Evolutionary conservation across 2,888 invertebrate genomes (phyloP), one percentile per base, ranked within the genome.

Genomic region (Temnothorax ravouxi): DNA sequence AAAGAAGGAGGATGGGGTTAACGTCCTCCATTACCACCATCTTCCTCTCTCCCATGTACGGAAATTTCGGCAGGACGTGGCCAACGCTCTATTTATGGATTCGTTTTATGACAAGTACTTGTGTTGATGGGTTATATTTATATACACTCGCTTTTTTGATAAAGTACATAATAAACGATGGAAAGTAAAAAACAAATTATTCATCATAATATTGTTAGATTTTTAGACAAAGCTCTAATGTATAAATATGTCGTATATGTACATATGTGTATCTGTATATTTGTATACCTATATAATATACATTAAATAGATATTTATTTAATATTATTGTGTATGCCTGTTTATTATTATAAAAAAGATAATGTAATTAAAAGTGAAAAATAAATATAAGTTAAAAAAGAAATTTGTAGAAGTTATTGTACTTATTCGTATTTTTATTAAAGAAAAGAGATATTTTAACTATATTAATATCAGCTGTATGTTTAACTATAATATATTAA

Each of bases 1-100:
- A 91, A 90, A 84, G 86, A 84, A 93, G 90, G 89, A 83, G 84
- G 83, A 86, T 86, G n/a, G 13, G 62, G 87, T 90, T 88, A 89
- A 84, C 77, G 84, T 47, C 11, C 44, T 18, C 44, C 29, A 29
- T 61, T 25, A 8, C 50, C 5, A 25, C 8, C 41, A 29, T 18
- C 29, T 29, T n/a, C 13, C 54, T 15, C 54, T 34, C 38, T 21
- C 9, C 8, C 54, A 21, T 54, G 54, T 18, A 11, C 59, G 41
- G 56, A 56, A 74, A 74, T 74, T 61, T 61, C 59, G 21, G 8
- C 61, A 74, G 47, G 9, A 29, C 21, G 41, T 18, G 4, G n/a
- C 25, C 13, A 59, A 59, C 56, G 29, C n/a, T 69, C 29, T 59
- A 74, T 61, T 61, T 74, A 74, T 34, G 47, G 18, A 61, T n/a